phyloP scores from a whole-genome alignment of 2,888 invertebrate species.

The Diarsia dahlii region DNA sequence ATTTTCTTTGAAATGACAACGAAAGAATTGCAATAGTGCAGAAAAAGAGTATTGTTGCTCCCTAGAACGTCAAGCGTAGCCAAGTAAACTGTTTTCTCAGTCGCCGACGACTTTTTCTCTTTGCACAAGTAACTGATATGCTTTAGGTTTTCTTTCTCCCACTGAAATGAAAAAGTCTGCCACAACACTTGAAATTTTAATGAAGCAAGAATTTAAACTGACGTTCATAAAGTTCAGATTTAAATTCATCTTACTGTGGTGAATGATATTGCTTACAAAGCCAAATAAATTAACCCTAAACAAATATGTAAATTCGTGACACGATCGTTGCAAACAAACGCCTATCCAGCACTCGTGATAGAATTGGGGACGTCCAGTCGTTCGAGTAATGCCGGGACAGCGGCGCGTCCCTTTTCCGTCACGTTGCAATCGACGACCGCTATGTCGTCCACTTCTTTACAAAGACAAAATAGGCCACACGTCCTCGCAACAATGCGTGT shows the following conservation, averaged over 20 bases:
- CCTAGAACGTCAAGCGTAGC: conserved; percentile 52
- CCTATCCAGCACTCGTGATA: conserved; percentile 13
- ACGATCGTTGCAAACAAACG: conserved; percentile 32
- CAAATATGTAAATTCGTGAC: conserved; percentile 36
- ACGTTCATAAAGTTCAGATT: conserved; percentile 20
- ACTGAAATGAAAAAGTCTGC: conserved; percentile 43
- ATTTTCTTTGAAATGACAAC: conserved; percentile 59
- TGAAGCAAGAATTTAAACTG: conserved; percentile 25
- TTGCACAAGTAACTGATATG: conserved; percentile 60
- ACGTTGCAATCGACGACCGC: conserved; percentile 20
- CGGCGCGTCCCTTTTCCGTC: conserved; percentile 18
- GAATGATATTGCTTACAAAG: conserved; percentile 20
- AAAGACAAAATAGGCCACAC: conserved; percentile 43
- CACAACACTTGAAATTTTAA: conserved; percentile 46
- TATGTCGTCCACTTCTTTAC: conserved; percentile 29
- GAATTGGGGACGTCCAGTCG: conserved; percentile 21
- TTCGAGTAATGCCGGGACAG: conserved; percentile 27
- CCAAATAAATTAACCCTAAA: conserved; percentile 33
- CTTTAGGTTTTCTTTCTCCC: conserved; percentile 55
- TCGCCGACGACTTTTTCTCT: conserved; percentile 52
- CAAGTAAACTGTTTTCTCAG: conserved; percentile 56
- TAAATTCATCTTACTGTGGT: conserved; percentile 27
- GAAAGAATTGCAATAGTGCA: conserved; percentile 60
- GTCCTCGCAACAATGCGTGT: conserved; percentile 53
- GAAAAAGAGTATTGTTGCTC: conserved; percentile 55